A percentile compares a stretch with the other conserved stretches of the same genome.
Evolutionary conservation across 2,888 invertebrate genomes (phyloP).

Genomic region (Bugulina stolonifera): DNA sequence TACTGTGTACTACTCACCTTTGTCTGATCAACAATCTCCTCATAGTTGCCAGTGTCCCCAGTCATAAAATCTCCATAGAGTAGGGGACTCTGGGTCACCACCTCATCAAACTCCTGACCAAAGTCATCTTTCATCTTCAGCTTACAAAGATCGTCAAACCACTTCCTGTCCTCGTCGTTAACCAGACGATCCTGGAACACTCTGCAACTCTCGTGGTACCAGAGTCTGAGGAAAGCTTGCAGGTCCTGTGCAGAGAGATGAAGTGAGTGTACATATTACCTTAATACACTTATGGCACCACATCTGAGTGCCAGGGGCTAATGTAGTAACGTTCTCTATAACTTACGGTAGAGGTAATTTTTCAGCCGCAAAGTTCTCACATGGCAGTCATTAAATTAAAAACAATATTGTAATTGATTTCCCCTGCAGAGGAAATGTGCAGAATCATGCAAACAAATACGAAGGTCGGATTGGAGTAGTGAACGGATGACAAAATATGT

Average conservation of each 20-base stretch:
- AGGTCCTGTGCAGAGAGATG: constrained; percentile 35
- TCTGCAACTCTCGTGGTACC: constrained; percentile 53
- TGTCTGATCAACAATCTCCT: constrained; percentile 61
- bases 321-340: neutral
- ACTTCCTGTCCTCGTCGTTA: constrained; percentile 51
- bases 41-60: constrained; percentile 58
- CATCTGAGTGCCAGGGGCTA: neutral
- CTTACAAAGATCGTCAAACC: constrained; percentile 47
- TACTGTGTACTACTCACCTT: constrained; percentile 61
- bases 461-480: too few relatives aligned
- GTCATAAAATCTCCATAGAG: constrained; percentile 65
- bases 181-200: constrained; percentile 54
- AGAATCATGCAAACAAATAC: too few relatives aligned
- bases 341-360: constrained; percentile 17
- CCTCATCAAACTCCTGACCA: constrained; percentile 54
- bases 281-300: too few relatives aligned
- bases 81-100: constrained; percentile 58
- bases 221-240: constrained; percentile 46
- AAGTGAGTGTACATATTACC: too few relatives aligned
- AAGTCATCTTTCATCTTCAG: constrained; percentile 60
- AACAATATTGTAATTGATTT: too few relatives aligned
- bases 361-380: neutral
- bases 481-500: too few relatives aligned
- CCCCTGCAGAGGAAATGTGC: too few relatives aligned
- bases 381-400: too few relatives aligned